A percentile compares a stretch with the other conserved stretches of the same genome.
Conservation (phyloP, 2,113 vertebrate species). For the Pyrgilauda ruficollis region DNA sequence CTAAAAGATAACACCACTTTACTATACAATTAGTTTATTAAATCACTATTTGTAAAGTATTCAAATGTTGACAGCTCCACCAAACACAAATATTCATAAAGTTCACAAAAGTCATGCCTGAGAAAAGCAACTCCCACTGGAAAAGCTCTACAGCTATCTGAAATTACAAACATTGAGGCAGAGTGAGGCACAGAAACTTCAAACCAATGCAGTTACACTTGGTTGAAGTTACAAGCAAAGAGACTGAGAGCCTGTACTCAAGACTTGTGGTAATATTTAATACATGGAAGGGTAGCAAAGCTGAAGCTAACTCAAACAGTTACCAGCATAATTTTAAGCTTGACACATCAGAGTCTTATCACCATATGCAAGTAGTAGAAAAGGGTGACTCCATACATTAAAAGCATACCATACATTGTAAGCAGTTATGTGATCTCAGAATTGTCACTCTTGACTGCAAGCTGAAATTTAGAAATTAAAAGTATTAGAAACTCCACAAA, state of each 20-base stretch:
- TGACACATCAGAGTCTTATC: neutral
- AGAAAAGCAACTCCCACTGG: neutral
- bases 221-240: neutral
- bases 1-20: neutral
- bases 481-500: neutral
- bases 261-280: neutral
- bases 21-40: neutral
- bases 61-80: neutral
- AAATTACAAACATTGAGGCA: neutral
- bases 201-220: neutral
- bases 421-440: neutral
- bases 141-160: neutral
- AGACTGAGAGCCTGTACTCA: neutral
- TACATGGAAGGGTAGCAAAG: accelerated
- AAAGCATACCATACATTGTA: neutral
- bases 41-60: neutral
- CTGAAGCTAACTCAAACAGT: neutral
- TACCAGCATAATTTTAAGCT: neutral
- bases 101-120: neutral
- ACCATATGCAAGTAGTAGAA: neutral
- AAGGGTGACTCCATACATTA: neutral
- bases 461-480: neutral
- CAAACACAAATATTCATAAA: neutral
- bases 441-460: neutral
- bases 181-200: neutral